phyloP scores from a whole-genome alignment of 2,113 vertebrate species.

The Megalops atlanticus region DNA sequence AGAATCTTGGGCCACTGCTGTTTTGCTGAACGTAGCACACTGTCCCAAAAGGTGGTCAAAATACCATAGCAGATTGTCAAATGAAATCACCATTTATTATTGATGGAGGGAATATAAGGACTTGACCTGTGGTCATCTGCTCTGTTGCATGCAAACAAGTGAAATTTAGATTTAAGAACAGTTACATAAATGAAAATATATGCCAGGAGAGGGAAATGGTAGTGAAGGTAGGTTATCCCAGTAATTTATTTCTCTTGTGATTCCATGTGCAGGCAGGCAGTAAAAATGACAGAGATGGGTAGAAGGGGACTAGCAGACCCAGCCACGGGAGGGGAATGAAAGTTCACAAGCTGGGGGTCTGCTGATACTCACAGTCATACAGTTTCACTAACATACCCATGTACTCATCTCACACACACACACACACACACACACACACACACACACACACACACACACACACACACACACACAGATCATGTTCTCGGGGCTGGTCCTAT shows the following conservation, averaged over 20 bases:
- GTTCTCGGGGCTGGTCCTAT: no score
- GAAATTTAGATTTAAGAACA: not conserved
- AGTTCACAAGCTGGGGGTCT: not conserved
- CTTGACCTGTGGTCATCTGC: not conserved
- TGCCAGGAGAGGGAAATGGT: not conserved
- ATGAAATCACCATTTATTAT: slow-evolving; percentile 4
- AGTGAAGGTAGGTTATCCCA: not conserved
- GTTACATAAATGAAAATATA: not conserved
- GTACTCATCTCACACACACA: no score
- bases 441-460: not conserved
- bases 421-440: not conserved
- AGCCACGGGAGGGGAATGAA: not conserved
- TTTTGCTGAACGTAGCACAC: not conserved
- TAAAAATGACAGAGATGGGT: not conserved
- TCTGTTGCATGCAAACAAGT: not conserved
- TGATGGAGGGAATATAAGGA: not conserved
- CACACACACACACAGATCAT: not conserved
- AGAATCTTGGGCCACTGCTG: not conserved
- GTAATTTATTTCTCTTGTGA: not conserved
- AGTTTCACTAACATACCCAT: not conserved
- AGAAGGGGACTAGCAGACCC: not conserved
- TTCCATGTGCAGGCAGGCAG: not conserved
- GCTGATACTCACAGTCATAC: not conserved
- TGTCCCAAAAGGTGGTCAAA: not conserved
- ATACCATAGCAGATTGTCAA: not conserved